A percentile compares a stretch with the other conserved stretches of the same genome.
Conservation (phyloP, 2,113 vertebrate genomes). For the Herpailurus yagouaroundi region DNA sequence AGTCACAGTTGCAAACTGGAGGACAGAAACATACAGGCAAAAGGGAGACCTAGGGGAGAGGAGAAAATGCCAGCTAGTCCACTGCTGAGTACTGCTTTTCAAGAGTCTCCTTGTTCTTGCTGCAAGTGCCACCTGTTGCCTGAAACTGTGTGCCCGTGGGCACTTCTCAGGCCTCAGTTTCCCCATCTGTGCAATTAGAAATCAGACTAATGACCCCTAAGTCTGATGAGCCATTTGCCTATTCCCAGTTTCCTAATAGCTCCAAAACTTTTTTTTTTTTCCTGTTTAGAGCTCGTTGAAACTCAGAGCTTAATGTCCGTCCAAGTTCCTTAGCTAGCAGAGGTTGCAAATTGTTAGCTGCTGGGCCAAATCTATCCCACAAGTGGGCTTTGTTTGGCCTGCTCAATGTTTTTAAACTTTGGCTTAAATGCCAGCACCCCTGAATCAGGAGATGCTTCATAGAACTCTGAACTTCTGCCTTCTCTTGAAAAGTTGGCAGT, state of each 20-base stretch:
- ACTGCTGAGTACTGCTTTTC: not conserved
- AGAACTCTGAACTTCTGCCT: constrained; percentile 28
- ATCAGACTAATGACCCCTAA: not conserved
- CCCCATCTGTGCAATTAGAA: not conserved
- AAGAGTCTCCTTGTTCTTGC: not conserved
- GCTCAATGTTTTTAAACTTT: not conserved
- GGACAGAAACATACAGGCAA: not conserved
- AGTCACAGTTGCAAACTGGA: not conserved
- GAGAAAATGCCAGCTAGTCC: not conserved
- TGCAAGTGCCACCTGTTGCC: not conserved
- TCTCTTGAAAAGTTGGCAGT: constrained; percentile 26
- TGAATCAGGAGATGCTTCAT: not conserved
- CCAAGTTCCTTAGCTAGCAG: not conserved
- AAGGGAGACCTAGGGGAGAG: not conserved
- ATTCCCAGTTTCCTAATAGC: not conserved
- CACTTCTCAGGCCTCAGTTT: not conserved
- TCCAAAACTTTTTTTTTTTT: not conserved
- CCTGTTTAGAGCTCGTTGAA: not conserved
- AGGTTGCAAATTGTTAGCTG: not conserved
- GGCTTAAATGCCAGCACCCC: not conserved
- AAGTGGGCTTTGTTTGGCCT: not conserved
- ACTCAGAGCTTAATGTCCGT: not conserved
- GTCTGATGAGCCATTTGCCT: not conserved
- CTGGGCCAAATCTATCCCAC: not conserved
- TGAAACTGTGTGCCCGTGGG: not conserved